A percentile compares a stretch with the other conserved stretches of the same genome.
These are phyloP conservation scores for Erebia ligea DNA, from an alignment of 2,888 invertebrate species.

Conservation along the genomic window DNA sequence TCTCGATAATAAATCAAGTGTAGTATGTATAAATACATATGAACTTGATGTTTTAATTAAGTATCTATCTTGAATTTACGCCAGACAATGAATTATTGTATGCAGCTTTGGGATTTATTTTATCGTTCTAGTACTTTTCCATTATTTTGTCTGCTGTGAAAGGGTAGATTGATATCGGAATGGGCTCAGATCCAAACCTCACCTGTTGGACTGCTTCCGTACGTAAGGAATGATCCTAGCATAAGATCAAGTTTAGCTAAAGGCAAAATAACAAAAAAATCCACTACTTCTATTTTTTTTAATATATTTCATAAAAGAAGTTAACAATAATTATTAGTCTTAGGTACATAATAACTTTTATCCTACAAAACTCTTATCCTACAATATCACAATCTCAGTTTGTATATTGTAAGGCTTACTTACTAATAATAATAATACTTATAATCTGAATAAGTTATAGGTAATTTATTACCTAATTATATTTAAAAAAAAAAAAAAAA, in stretches of 20 bases:
- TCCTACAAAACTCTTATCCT: too few species aligned
- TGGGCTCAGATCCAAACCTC: neutral
- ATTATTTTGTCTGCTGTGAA: constrained; percentile 4
- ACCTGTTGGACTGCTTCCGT: neutral
- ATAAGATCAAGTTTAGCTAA: neutral
- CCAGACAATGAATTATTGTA: constrained; percentile 21
- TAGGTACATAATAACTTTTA: too few species aligned
- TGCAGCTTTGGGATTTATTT: constrained; percentile 16
- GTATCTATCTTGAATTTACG: constrained; percentile 19
- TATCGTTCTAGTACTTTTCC: constrained; percentile 15
- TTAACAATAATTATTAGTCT: too few species aligned
- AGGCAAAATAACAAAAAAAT: neutral
- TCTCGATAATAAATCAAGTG: constrained; percentile 15
- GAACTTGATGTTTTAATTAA: constrained; percentile 20
- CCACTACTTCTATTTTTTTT: too few species aligned
- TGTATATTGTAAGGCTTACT: too few species aligned
- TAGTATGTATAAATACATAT: constrained; percentile 22
- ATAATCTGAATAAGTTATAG: too few species aligned
- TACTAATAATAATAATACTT: too few species aligned
- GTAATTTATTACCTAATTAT: too few species aligned
- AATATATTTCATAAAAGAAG: too few species aligned
- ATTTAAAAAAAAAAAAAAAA: too few species aligned
- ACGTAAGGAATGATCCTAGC: neutral
- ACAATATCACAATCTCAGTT: too few species aligned
- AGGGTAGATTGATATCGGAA: neutral